These are phyloP conservation scores for Acrobasis consociella DNA, from an alignment of 2,888 invertebrate species.

Conservation along the genomic window DNA sequence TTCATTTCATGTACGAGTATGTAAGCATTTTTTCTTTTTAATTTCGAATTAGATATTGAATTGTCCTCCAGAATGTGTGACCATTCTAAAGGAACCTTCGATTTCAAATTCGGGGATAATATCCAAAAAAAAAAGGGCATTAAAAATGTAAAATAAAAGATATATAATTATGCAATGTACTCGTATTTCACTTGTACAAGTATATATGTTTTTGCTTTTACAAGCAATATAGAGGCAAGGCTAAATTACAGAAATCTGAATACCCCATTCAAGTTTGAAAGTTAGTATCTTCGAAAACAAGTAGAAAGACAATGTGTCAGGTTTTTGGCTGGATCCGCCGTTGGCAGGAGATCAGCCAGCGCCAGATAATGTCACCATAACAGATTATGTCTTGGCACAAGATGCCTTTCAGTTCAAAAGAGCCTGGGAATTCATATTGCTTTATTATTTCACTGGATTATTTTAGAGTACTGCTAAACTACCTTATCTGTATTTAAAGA, in stretches of 20 bases:
- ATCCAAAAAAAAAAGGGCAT: too few species aligned
- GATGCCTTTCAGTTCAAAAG: constrained; percentile 56
- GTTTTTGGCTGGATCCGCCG: constrained; percentile 63
- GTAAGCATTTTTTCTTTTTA: not conserved
- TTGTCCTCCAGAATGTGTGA: too few species aligned
- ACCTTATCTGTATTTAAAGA: too few species aligned
- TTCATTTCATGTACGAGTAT: not conserved
- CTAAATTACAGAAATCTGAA: not conserved
- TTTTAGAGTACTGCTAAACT: not conserved
- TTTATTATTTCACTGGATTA: constrained; percentile 42
- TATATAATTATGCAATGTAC: too few species aligned
- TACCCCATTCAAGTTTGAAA: constrained; percentile 3
- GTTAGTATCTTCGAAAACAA: constrained; percentile 22
- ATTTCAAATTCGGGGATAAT: too few species aligned
- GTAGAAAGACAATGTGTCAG: constrained; percentile 59
- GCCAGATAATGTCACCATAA: constrained; percentile 78
- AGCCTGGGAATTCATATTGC: constrained; percentile 62
- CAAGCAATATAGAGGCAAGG: not conserved
- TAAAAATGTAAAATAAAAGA: too few species aligned
- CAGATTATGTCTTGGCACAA: constrained; percentile 80
- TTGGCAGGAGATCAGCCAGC: constrained; percentile 62
- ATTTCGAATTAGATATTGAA: not conserved
- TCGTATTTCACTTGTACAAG: too few species aligned
- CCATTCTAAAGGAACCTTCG: too few species aligned
- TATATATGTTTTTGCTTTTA: too few species aligned